Evolutionary conservation across 2,888 invertebrate species (phyloP).

Genomic region (Acrobasis consociella): DNA sequence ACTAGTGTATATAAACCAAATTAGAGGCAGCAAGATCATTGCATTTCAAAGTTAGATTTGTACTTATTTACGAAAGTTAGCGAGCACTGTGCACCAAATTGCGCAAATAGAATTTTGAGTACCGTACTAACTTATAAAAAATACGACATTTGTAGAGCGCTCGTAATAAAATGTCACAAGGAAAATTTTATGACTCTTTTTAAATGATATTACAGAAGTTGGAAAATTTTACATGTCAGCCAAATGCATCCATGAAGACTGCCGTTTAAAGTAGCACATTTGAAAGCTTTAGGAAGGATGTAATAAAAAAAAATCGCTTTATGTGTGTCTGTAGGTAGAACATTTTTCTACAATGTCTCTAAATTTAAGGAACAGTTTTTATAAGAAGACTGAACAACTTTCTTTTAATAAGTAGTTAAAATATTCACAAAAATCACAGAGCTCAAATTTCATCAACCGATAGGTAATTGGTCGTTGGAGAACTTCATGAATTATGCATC

Average conservation of each 20-base stretch:
- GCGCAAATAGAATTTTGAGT: slow-evolving; percentile 45
- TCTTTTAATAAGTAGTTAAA: no score
- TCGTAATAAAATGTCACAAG: slow-evolving; percentile 34
- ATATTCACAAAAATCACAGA: no score
- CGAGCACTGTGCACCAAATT: slow-evolving; percentile 39
- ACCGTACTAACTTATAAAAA: slow-evolving; percentile 31
- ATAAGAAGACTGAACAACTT: no score
- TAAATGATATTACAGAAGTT: slow-evolving; percentile 20
- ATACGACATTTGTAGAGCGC: slow-evolving; percentile 38
- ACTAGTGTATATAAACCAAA: slow-evolving; percentile 21
- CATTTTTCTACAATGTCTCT: no score
- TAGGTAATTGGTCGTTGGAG: no score
- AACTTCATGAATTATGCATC: no score
- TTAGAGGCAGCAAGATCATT: slow-evolving; percentile 38
- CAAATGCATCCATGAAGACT: slow-evolving; percentile 10
- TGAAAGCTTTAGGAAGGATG: background rate
- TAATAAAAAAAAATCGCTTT: background rate
- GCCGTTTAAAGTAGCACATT: background rate
- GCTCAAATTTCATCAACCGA: no score
- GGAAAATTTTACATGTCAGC: slow-evolving; percentile 12
- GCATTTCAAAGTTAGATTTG: slow-evolving; percentile 49
- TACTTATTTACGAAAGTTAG: slow-evolving; percentile 43
- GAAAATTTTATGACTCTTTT: slow-evolving; percentile 31
- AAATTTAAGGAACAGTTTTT: no score
- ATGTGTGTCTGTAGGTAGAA: no score